Evolutionary conservation across 2,797 vertebrate genomes (phyloP), one percentile per base, ranked within the genome.

Genomic region (Ctenosaura bakeri): DNA sequence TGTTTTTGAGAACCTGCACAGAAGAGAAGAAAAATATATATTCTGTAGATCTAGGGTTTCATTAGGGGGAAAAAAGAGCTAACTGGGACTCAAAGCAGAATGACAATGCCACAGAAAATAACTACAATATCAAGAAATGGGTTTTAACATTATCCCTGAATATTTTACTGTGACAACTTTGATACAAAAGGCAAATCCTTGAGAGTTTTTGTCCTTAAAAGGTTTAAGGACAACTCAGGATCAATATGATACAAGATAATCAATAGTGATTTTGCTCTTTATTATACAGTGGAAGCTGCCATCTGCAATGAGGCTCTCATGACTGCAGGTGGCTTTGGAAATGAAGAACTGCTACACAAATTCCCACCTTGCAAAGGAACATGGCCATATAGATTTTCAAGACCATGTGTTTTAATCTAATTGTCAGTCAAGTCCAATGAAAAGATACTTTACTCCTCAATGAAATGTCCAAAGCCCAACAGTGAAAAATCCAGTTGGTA

Each of bases 1-100:
- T 99, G 96, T 98, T 98, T 94, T 98, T 98, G 96, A 99, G 97
- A 93, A 99, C 98, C 99, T 99, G 94, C 14, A 93, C 91, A 77
- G 88, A 94, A 97, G 12, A 95, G 84, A 83, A 94, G 87, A 88
- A 59, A 81, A 32, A 22, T 82, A 77, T 26, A 91, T 32, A 89
- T 82, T 81, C 80, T 93, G 86, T 13, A 82, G 66, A 83, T 93
- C 93, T 54, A 83, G 10, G 0, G 71, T 80, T 79, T 59, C 38
- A 86, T 89, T 35, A 56, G n/a, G 69, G 32, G 71, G 59, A 69
- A 87, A 54, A 92, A 90, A 79, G 18, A 50, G 71, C 22, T 9
- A 52, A 85, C 1, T 12, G 1, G 14, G 22, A 14, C 18, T 83
- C 69, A 89, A 38, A 82, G 59, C 38, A 82, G 38, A 80, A 52